Base-by-base conservation (phyloP, 2,797 vertebrate genomes). In the Myiotriccus ornatus region DNA sequence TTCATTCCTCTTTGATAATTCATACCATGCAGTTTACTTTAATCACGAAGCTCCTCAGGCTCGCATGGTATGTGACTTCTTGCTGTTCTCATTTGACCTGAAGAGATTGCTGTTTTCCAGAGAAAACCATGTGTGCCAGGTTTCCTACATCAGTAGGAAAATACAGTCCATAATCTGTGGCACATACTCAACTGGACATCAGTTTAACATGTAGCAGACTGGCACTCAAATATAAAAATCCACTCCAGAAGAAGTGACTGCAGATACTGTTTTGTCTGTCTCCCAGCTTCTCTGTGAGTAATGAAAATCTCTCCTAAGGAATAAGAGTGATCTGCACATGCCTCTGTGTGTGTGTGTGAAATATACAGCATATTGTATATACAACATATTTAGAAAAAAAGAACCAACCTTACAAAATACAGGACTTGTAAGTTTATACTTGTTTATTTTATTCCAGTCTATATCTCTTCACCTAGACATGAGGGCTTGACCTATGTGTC, bases 1-100 rank as follows among this genome's bases (percentile, higher is more conserved):
- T 89, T 90, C 0, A 41, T 57, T 88, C 52, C 46, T 83, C 44
- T 80, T 91, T 90, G 73, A 11, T 63, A 63, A 47, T 80, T 91
- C 68, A 60, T 60, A 67, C 37, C 2, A 1, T 37, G 32, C 23
- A 62, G 56, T 83, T 89, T 49, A 46, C 32, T 75, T 81, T 47
- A 80, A 83, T 70, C 23, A 67, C 3, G 2, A 70, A 28, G 44
- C 8, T 67, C 17, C 41, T 87, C 52, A 37, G 52, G 35, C 28
- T 44, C 39, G 25, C 8, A 14, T 23, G 7, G 22, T 67, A 24
- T 85, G 28, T 47, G 44, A 23, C 37, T 87, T 63, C 32, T 80
- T 59, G 8, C 37, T 82, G 23, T 62, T 74, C 43, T 64, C 41
- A 15, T 87, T 89, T 93, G 50, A 24, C 55, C 67, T 79, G 67